Evolutionary conservation across 2,797 vertebrate species (phyloP).

Genomic region (Carapus acus): DNA sequence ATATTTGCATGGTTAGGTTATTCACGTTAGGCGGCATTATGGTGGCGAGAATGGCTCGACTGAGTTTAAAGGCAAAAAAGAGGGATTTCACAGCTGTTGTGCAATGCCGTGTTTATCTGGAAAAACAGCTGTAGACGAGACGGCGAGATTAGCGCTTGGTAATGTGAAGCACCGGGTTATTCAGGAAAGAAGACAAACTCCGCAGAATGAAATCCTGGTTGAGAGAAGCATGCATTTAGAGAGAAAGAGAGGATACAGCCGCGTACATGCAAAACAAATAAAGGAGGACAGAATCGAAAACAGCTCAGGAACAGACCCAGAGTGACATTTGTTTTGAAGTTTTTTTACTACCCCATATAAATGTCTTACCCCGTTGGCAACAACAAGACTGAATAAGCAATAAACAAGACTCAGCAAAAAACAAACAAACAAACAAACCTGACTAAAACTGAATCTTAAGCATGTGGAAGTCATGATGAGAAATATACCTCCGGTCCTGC

Average conservation of each 20-base stretch:
- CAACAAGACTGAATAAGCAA: no score
- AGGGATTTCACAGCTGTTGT: constrained; percentile 25
- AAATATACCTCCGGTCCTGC: neutral
- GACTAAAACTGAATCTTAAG: no score
- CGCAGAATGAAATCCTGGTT: constrained; percentile 23
- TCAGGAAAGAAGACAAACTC: constrained; percentile 27
- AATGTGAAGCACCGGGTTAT: constrained; percentile 22
- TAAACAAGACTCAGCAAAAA: neutral
- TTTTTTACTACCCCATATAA: no score
- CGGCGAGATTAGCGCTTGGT: constrained; percentile 37
- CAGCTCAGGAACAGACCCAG: no score
- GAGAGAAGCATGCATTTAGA: constrained; percentile 43
- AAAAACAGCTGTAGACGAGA: constrained; percentile 11
- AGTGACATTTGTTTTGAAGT: no score
- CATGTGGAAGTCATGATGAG: no score
- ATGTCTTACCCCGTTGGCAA: neutral
- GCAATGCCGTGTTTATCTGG: constrained; percentile 5
- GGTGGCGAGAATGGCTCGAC: constrained; percentile 9
- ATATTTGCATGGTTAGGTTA: constrained; percentile 58
- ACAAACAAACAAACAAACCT: neutral
- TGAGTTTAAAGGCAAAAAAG: constrained; percentile 8
- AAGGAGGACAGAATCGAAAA: no score
- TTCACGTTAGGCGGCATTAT: constrained; percentile 32
- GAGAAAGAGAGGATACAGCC: constrained; percentile 12
- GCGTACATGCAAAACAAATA: constrained; percentile 20